phyloP scores from a whole-genome alignment of 2,797 vertebrate species.

The Sarcoramphus papa region DNA sequence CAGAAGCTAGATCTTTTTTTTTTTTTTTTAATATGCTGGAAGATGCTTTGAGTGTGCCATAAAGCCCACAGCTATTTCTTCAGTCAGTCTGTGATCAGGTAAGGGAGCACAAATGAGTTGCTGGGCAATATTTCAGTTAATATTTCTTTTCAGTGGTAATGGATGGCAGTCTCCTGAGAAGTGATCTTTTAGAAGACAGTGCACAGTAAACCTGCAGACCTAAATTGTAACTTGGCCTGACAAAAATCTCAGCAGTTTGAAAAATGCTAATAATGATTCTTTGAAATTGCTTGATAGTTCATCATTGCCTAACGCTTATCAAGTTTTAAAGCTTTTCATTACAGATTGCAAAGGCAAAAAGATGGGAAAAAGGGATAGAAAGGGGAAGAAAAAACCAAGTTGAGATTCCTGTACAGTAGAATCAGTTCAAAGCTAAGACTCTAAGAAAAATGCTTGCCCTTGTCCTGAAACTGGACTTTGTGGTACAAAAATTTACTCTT shows the following conservation, averaged over 20 bases:
- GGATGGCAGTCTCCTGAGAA: background rate
- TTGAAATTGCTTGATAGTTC: background rate
- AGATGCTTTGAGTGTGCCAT: background rate
- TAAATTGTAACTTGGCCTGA: background rate
- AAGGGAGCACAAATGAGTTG: background rate
- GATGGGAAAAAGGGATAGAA: background rate
- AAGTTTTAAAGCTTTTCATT: background rate
- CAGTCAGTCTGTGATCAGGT: background rate
- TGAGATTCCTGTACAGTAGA: background rate
- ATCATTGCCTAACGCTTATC: background rate
- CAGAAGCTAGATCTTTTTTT: background rate
- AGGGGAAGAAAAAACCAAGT: background rate
- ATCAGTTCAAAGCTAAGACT: background rate
- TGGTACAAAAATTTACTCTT: background rate
- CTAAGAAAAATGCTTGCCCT: background rate
- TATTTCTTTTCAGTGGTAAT: background rate
- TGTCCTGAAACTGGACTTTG: accelerated
- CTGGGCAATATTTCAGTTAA: background rate
- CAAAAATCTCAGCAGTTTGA: background rate
- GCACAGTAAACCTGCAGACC: background rate
- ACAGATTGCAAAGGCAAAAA: background rate
- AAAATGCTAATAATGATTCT: background rate
- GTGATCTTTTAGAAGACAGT: background rate
- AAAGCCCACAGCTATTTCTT: background rate
- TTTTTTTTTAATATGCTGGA: background rate